Conservation (phyloP, 1,140 invertebrate genomes). For the Rhyacophila brunnea region DNA sequence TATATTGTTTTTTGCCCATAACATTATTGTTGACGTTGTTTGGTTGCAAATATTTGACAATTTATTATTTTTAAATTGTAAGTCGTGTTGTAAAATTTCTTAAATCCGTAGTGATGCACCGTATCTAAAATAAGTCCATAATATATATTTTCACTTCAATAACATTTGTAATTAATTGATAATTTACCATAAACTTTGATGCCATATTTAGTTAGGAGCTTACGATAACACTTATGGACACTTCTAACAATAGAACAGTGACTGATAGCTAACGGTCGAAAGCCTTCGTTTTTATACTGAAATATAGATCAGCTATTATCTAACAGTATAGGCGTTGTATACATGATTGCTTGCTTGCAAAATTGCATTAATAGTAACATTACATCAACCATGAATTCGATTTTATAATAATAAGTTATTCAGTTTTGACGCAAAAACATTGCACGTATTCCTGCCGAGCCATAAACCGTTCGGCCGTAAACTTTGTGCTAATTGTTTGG, state of each 20-base stretch:
- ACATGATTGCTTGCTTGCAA: conserved; percentile 34
- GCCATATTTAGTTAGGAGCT: conserved; percentile 17
- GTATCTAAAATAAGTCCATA: no score
- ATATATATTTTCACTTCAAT: no score
- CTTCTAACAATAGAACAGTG: conserved; percentile 13
- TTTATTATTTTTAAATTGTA: no score
- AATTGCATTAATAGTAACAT: conserved; percentile 28
- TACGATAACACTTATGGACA: not conserved
- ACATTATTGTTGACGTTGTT: no score
- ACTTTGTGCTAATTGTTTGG: conserved; percentile 27
- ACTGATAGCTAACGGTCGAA: conserved; percentile 9
- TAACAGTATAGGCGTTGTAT: conserved; percentile 27
- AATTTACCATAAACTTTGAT: conserved; percentile 17
- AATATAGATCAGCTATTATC: conserved; percentile 19
- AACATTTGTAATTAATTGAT: no score
- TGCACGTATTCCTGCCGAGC: conserved; percentile 20
- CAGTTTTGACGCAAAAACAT: conserved; percentile 24
- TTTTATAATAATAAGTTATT: conserved; percentile 33
- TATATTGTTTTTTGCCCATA: no score
- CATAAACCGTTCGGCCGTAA: conserved; percentile 23
- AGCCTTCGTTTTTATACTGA: conserved; percentile 27
- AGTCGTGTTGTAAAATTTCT: no score
- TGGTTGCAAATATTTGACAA: no score
- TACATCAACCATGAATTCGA: conserved; percentile 32
- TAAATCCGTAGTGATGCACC: no score